Evolutionary conservation across 1,140 invertebrate species (phyloP).

Genomic region (Dendrolimus punctatus): DNA sequence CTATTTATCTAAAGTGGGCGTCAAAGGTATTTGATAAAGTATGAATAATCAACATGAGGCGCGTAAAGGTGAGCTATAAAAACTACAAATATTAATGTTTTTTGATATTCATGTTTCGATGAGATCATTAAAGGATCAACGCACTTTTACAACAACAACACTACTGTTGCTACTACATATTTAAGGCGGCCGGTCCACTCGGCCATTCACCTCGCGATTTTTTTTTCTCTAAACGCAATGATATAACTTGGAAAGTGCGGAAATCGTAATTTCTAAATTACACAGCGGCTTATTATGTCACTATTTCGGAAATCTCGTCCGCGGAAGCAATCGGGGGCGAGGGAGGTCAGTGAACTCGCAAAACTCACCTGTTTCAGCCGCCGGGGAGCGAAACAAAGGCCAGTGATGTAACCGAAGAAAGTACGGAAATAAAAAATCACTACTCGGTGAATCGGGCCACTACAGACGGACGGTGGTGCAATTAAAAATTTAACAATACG

Average conservation of each 20-base stretch:
- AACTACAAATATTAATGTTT: neutral
- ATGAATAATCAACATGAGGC: constrained; percentile 1
- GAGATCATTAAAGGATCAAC: constrained; percentile 67
- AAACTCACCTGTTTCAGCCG: constrained; percentile 59
- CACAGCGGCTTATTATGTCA: constrained; percentile 49
- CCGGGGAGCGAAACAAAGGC: constrained; percentile 42
- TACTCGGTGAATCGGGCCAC: constrained; percentile 18
- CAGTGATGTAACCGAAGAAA: constrained; percentile 49
- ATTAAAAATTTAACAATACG: constrained; percentile 36
- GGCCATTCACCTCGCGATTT: constrained; percentile 54
- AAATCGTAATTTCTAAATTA: constrained; percentile 58
- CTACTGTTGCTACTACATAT: constrained; percentile 47
- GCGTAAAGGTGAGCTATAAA: neutral
- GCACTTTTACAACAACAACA: constrained; percentile 43
- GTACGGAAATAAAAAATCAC: constrained; percentile 25
- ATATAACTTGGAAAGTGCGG: constrained; percentile 67
- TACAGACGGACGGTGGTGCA: constrained; percentile 8
- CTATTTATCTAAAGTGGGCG: too few relatives aligned
- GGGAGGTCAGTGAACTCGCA: constrained; percentile 64
- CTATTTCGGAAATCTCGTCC: constrained; percentile 36
- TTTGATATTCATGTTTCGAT: constrained; percentile 20
- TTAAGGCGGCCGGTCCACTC: constrained; percentile 32
- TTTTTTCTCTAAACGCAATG: constrained; percentile 45
- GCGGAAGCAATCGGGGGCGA: constrained; percentile 39
- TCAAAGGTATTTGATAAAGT: too few relatives aligned